A percentile compares a stretch with the other conserved stretches of the same genome.
Conservation (phyloP, 1,140 invertebrate species). For the Pissodes strobi region DNA sequence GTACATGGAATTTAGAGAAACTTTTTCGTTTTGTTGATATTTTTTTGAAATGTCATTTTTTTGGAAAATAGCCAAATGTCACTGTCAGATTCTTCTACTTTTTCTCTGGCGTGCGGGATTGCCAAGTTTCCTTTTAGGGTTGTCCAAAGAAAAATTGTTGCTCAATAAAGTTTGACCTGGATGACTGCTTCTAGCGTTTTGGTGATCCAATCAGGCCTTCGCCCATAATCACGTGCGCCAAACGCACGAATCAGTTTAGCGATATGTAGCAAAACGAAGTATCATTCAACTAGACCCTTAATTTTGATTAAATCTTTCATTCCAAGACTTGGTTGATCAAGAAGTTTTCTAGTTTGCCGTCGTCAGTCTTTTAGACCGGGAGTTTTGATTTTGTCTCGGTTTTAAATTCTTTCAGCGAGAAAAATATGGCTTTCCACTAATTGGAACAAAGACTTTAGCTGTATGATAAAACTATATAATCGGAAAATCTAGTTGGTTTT, state of each 20-base stretch:
- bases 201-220: neutral
- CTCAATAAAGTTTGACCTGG: neutral
- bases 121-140: neutral
- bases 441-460: slow-evolving; percentile 7
- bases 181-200: neutral
- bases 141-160: neutral
- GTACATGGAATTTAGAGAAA: slow-evolving; percentile 21
- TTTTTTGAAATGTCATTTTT: slow-evolving; percentile 23
- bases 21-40: slow-evolving; percentile 29
- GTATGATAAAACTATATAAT: slow-evolving; percentile 7
- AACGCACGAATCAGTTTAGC: slow-evolving; percentile 32
- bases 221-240: neutral
- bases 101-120: neutral
- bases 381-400: slow-evolving; percentile 44
- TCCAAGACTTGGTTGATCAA: no score
- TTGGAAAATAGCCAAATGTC: neutral
- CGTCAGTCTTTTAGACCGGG: slow-evolving; percentile 35
- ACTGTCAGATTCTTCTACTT: neutral
- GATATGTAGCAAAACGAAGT: no score
- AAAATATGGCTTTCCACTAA: no score
- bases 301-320: no score
- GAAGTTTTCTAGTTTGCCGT: slow-evolving; percentile 33
- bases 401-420: no score
- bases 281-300: no score
- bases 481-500: neutral